These are phyloP conservation scores for Psittacula cyanocephala DNA, from an alignment of 2,113 vertebrate genomes.

Conservation along the genomic window DNA sequence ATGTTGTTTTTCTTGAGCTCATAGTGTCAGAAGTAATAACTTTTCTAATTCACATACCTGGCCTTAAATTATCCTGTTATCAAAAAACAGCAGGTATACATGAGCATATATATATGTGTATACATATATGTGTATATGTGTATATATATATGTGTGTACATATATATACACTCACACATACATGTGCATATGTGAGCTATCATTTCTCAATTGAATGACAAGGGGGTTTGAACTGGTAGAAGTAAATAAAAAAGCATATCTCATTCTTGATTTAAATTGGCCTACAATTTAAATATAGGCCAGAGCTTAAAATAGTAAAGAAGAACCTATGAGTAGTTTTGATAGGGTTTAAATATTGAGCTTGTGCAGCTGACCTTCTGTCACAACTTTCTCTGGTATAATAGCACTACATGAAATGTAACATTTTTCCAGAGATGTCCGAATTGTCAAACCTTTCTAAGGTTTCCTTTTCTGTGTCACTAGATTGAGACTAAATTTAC, in stretches of 20 bases:
- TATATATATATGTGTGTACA: too few species aligned
- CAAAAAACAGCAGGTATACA: neutral
- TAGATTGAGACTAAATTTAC: neutral
- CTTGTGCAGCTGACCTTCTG: neutral
- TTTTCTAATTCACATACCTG: neutral
- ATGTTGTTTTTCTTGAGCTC: slow-evolving; percentile 56
- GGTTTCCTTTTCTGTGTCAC: neutral
- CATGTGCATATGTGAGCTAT: neutral
- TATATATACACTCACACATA: neutral
- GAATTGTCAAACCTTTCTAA: neutral
- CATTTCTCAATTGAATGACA: slow-evolving; percentile 33
- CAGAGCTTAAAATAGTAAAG: neutral
- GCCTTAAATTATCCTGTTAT: slow-evolving; percentile 54
- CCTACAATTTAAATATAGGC: neutral
- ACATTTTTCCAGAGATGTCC: neutral
- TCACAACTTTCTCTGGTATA: neutral
- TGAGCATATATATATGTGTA: neutral
- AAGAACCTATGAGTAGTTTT: neutral
- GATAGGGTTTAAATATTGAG: slow-evolving; percentile 34
- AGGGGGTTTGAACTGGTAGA: neutral
- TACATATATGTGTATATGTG: too few species aligned
- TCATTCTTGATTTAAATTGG: slow-evolving; percentile 1
- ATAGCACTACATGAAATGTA: slow-evolving; percentile 20
- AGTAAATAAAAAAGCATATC: slow-evolving; percentile 7
- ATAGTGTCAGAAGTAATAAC: neutral